Percentiles rank a stretch among this genome's conserved stretches.
Evolutionary conservation across 2,113 vertebrate genomes (phyloP).

Genomic region (Anguilla japonica): DNA sequence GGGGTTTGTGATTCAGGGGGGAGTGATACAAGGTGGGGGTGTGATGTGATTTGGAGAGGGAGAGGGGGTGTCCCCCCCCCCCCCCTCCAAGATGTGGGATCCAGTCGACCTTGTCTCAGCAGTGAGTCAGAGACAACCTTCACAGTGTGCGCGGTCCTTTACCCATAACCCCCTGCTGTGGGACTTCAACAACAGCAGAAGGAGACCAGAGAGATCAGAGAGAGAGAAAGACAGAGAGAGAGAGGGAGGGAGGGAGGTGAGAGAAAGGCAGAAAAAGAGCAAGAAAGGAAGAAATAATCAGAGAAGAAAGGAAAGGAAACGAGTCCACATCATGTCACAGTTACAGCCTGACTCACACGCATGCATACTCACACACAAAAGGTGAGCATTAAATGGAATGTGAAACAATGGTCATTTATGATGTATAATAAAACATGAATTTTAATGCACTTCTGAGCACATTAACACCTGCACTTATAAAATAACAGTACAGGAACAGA

Average conservation of each 20-base stretch:
- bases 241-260: conserved; percentile 24
- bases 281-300: background rate
- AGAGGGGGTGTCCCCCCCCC: background rate
- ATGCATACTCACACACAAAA: too few relatives aligned
- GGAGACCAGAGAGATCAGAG: conserved; percentile 48
- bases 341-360: background rate
- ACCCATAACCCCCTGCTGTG: conserved; percentile 64
- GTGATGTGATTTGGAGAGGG: too few relatives aligned
- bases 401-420: too few relatives aligned
- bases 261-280: background rate
- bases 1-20: background rate
- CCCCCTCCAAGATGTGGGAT: background rate
- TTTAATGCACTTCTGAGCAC: too few relatives aligned
- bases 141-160: conserved; percentile 62
- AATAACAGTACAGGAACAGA: too few relatives aligned
- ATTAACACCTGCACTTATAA: too few relatives aligned
- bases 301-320: conserved; percentile 1
- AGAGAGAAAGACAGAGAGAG: conserved; percentile 22
- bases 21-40: too few relatives aligned
- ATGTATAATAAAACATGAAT: too few relatives aligned
- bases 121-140: conserved; percentile 63
- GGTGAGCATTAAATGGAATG: too few relatives aligned
- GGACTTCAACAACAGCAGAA: conserved; percentile 59
- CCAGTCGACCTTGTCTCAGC: conserved; percentile 15
- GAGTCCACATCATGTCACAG: conserved; percentile 1